Base-by-base conservation (phyloP, 2,113 vertebrate genomes). In the Picathartes gymnocephalus region DNA sequence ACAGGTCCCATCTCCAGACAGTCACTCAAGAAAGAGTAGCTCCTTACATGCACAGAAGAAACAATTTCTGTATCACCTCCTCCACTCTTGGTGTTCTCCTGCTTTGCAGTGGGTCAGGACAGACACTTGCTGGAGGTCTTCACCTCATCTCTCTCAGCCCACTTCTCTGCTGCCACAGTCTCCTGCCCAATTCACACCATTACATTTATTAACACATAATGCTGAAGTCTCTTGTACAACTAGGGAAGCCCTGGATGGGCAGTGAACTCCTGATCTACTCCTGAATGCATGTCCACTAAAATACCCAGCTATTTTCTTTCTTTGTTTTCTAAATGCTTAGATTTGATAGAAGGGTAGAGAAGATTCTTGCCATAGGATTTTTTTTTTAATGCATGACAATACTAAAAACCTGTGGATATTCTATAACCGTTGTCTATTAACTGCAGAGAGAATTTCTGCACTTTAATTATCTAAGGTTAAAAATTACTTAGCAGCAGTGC, bases 1-100 rank as follows among this genome's bases (percentile, higher is more conserved):
- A 37, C 70, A 93, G 70, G 61, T 81, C 62, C 54, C 44, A 42
- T 35, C 72, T 84, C 35, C n/a, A 72, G 47, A 39, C 56, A 7
- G 0, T 18, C 39, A 68, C 10, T 37, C 44, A 66, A 65, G 78
- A 62, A 90, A 88, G 35, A 48, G 64, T 58, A 62, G 33, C 30
- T 73, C 40, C 82, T 65, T 28, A 31, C 50, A 53, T 1, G 8
- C 1, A 7, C 1, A 3, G 33, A 25, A 69, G 27, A 42, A 61
- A 33, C 30, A 58, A 56, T 40, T 61, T 62, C 53, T 66, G 6
- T 23, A 18, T 62, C 14, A 40, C 2, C 7, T 11, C 16, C 10
- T 54, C 42, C 23, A 17, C 25, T 21, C 18, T 47, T 22, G 12
- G 18, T 73, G 54, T 39, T 76, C 54, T 39, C 0, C 0, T 5